Evolutionary conservation across 92 coral and sea anemone genomes (phyloP), one percentile per base, ranked within the genome.

Genomic region (Virgularia gustaviana): DNA sequence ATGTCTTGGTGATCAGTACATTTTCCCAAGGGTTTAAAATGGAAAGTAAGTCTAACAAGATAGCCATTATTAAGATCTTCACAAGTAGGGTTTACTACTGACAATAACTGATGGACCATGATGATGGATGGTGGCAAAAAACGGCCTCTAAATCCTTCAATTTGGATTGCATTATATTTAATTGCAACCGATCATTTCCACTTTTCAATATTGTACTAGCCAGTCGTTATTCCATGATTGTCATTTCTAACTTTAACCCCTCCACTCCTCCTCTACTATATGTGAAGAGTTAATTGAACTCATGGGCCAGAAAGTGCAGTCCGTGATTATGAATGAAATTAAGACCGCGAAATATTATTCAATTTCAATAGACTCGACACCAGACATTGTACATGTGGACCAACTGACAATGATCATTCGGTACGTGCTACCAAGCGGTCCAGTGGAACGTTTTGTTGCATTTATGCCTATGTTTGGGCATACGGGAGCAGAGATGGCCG

Each of bases 401-500:
- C 64, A 57, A 57, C 64, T 57, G 30, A 57, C 64, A 25, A 37
- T 57, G 63, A 56, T 56, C 20, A 56, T 56, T 34, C 63, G 63
- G 8, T 56, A 56, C 31, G 63, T 56, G 63, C 36, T 56, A 23
- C 63, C 63, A 56, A 56, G 63, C 28, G 63, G 63, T 34, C 63
- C 63, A 7, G 63, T 56, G 9, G 63, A 56, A 56, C 63, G 63
- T 56, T 56, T 56, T 56, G 63, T 56, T 56, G 63, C 20, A 56
- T 56, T 56, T 56, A 56, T 56, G 31, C 63, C 63, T 56, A 56
- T 56, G 63, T 56, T 56, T 56, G 63, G 22, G 20, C 85, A 39
- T 58, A 65, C 36, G 23, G 60, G 60, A 53, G 60, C 60, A 13
- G 60, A 53, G 23, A 43, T 43, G 51, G 27, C 20, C 6, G 20